These are phyloP conservation scores for Cichladusa arquata DNA, from an alignment of 2,113 vertebrate genomes.

Conservation along the genomic window DNA sequence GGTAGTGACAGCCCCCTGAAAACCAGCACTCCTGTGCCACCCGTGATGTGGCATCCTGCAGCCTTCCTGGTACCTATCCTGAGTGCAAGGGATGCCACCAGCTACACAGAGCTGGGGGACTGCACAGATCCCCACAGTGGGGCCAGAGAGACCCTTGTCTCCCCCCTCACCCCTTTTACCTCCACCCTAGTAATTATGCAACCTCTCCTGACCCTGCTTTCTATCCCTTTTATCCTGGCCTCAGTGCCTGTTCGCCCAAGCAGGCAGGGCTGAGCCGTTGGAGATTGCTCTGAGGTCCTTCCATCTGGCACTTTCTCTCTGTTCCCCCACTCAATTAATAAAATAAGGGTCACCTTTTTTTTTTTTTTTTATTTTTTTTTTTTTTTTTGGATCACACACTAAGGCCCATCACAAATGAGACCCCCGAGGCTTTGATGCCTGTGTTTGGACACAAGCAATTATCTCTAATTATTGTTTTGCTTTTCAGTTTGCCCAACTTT, in stretches of 20 bases:
- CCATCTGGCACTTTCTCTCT: slow-evolving; percentile 88
- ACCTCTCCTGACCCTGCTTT: slow-evolving; percentile 76
- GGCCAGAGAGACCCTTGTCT: slow-evolving; percentile 53
- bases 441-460: slow-evolving; percentile 94
- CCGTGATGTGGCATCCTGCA: neutral
- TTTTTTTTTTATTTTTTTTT: neutral
- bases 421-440: slow-evolving; percentile 85
- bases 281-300: slow-evolving; percentile 75
- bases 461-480: slow-evolving; percentile 92
- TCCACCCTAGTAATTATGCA: slow-evolving; percentile 75
- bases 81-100: neutral
- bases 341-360: slow-evolving; percentile 81
- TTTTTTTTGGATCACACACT: slow-evolving; percentile 76
- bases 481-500: slow-evolving; percentile 84
- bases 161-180: slow-evolving; percentile 51
- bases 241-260: slow-evolving; percentile 75
- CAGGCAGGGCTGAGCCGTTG: slow-evolving; percentile 72
- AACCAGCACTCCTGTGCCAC: neutral
- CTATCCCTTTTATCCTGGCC: slow-evolving; percentile 73
- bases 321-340: slow-evolving; percentile 80
- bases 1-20: neutral
- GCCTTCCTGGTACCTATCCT: neutral
- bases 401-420: slow-evolving; percentile 77
- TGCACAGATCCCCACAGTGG: neutral
- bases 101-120: neutral